A percentile compares a stretch with the other conserved stretches of the same genome.
phyloP scores from a whole-genome alignment of 2,797 vertebrate species.

The Danio choprae region DNA sequence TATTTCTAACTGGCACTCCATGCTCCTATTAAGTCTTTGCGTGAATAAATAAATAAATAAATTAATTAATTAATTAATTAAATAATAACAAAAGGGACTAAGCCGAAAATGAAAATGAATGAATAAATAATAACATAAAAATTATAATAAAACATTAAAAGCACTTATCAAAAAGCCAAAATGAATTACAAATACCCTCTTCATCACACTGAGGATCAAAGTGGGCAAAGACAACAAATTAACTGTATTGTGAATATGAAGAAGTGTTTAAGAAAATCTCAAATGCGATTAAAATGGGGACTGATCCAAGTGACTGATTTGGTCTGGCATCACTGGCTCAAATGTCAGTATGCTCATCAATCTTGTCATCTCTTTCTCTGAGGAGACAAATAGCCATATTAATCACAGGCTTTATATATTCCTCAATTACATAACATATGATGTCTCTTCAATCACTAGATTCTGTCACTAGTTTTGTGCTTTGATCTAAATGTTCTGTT shows the following conservation, averaged over 20 bases:
- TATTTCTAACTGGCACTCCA: no score
- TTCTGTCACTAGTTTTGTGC: conserved; percentile 22
- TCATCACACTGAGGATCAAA: no score
- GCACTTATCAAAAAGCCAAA: no score
- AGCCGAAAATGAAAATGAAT: no score
- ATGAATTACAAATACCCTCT: no score
- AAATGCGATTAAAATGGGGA: neutral
- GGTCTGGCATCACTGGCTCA: neutral
- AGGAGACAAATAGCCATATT: conserved; percentile 54
- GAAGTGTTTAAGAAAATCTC: neutral
- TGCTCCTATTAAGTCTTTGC: no score
- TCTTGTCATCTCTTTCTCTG: conserved; percentile 37
- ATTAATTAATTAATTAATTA: no score
- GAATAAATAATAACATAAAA: no score
- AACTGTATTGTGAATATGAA: neutral
- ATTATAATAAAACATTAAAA: no score
- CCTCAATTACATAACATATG: conserved; percentile 53
- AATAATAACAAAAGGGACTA: no score
- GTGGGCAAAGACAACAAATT: neutral
- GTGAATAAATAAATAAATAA: no score
- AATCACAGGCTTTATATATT: conserved; percentile 43
- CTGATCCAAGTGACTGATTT: neutral
- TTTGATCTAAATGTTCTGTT: conserved; percentile 4
- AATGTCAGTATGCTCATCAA: neutral
- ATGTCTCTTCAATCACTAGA: conserved; percentile 45